These are phyloP conservation scores for Polymixis lichenea DNA, from an alignment of 2,888 invertebrate species.

Conservation along the genomic window DNA sequence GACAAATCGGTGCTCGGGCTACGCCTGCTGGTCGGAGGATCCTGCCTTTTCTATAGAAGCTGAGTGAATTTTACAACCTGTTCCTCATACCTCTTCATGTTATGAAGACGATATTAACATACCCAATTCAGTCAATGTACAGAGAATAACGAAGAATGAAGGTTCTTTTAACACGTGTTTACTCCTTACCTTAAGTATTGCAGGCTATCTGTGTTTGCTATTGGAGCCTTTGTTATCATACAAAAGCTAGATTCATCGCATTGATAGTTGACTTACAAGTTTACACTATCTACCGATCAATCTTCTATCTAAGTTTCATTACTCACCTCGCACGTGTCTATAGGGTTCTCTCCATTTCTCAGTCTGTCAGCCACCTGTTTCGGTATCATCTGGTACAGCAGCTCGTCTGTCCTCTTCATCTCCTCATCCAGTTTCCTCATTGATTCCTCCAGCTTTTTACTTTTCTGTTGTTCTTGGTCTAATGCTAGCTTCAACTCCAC, in stretches of 20 bases:
- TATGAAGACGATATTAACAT: slow-evolving; percentile 1
- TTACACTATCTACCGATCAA: neutral
- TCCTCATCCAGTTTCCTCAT: slow-evolving; percentile 99
- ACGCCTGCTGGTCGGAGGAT: too few species aligned
- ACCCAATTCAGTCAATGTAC: neutral
- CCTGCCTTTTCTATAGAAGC: too few species aligned
- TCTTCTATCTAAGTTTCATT: neutral
- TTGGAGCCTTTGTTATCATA: neutral
- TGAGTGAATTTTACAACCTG: too few species aligned
- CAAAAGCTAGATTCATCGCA: neutral
- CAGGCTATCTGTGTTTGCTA: neutral
- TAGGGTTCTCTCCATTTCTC: slow-evolving; percentile 98
- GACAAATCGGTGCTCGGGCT: too few species aligned
- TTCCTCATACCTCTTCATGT: too few species aligned
- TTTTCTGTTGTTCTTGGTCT: slow-evolving; percentile 99
- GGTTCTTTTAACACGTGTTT: neutral
- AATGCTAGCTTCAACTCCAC: slow-evolving; percentile 98
- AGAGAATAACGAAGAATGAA: neutral
- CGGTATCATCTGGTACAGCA: slow-evolving; percentile 99
- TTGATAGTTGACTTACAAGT: neutral
- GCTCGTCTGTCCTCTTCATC: slow-evolving; percentile 98
- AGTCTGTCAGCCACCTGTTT: slow-evolving; percentile 98
- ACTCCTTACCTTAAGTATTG: neutral
- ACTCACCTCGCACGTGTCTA: slow-evolving; percentile 98
- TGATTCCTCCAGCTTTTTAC: slow-evolving; percentile 98